Percentiles rank a stretch among this genome's conserved stretches.
phyloP scores from a whole-genome alignment of 2,113 vertebrate genomes.

The Cebidichthys violaceus region DNA sequence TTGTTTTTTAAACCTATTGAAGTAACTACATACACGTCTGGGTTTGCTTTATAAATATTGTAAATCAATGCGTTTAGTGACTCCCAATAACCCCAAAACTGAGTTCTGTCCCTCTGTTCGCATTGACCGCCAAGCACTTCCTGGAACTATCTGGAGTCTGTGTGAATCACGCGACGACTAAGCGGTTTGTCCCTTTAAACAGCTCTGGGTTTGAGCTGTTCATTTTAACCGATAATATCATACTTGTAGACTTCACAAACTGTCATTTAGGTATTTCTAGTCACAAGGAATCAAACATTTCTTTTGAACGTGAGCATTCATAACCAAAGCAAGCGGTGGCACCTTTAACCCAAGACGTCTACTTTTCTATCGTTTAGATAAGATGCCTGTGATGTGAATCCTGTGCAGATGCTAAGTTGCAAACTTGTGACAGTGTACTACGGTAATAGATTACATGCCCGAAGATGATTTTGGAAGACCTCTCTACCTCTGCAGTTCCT shows the following conservation, averaged over 20 bases:
- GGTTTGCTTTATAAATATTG: too few relatives aligned
- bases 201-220: neutral
- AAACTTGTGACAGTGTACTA: neutral
- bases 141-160: too few relatives aligned
- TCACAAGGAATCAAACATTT: neutral
- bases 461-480: neutral
- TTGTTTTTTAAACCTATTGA: too few relatives aligned
- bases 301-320: neutral
- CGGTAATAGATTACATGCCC: neutral
- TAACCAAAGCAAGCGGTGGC: neutral
- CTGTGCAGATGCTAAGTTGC: too few relatives aligned
- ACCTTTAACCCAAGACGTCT: neutral
- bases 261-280: neutral
- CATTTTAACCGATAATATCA: neutral
- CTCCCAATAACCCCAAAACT: too few relatives aligned
- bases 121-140: too few relatives aligned
- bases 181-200: neutral
- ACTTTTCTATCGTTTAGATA: too few relatives aligned
- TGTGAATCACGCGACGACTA: too few relatives aligned
- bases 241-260: neutral
- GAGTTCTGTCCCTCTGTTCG: too few relatives aligned
- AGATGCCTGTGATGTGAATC: neutral
- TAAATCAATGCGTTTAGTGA: too few relatives aligned
- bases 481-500: conserved; percentile 89
- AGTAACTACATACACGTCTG: too few relatives aligned